These are phyloP conservation scores for Microdon myrmicae DNA, from an alignment of 2,888 invertebrate species.

Conservation along the genomic window DNA sequence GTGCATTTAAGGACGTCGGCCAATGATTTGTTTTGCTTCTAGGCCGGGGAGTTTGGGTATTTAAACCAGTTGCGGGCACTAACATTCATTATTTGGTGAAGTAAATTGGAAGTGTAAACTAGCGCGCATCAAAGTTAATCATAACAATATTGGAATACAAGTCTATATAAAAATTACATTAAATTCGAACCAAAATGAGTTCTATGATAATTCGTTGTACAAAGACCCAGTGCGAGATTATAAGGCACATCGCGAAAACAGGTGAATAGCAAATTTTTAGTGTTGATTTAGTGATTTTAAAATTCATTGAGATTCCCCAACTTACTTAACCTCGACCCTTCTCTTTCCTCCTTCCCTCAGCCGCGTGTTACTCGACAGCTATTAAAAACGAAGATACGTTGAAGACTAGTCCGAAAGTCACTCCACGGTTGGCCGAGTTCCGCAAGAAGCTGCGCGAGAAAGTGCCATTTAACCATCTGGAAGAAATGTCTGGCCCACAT, in stretches of 20 bases:
- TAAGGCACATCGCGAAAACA: constrained; percentile 38
- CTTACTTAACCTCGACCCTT: constrained; percentile 37
- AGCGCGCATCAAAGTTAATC: background rate
- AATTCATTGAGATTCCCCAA: too few relatives aligned
- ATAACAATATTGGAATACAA: background rate
- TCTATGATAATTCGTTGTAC: constrained; percentile 28
- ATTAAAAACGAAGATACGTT: too few relatives aligned
- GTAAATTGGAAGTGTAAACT: background rate
- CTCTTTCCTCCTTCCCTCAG: too few relatives aligned
- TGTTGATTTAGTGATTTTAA: too few relatives aligned
- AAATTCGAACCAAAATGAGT: constrained; percentile 17
- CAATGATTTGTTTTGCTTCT: constrained; percentile 14
- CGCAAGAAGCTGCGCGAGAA: constrained; percentile 79
- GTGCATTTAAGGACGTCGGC: constrained; percentile 40
- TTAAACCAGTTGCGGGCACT: constrained; percentile 31
- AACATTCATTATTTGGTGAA: constrained; percentile 40
- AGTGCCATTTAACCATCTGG: constrained; percentile 77
- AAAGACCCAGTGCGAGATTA: constrained; percentile 31
- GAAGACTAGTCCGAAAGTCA: constrained; percentile 58
- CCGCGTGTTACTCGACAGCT: constrained; percentile 41
- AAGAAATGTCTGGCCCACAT: constrained; percentile 78
- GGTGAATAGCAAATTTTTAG: constrained; percentile 24
- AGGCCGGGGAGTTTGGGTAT: constrained; percentile 15
- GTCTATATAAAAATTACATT: background rate
- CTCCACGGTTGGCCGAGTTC: constrained; percentile 75